These are phyloP conservation scores for Philypnodon macrostomus DNA, from an alignment of 2,797 vertebrate genomes.

Conservation along the genomic window DNA sequence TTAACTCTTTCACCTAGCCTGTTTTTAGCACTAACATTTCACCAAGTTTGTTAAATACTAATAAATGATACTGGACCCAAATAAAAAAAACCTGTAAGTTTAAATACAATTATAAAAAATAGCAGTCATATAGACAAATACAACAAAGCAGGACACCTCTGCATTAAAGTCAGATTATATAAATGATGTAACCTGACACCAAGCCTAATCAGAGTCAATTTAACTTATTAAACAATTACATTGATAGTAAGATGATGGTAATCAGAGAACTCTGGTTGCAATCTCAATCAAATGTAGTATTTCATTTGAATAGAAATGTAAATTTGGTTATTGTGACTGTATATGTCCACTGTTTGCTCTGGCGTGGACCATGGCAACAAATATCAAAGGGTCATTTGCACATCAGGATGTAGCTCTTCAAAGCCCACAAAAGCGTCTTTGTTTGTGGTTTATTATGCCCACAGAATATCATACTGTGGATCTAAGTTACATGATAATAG, in stretches of 20 bases:
- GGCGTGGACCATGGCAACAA: constrained; percentile 25
- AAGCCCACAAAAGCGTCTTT: constrained; percentile 66
- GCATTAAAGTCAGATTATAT: no score
- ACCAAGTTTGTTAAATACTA: no score
- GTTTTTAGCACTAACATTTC: no score
- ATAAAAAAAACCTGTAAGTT: no score
- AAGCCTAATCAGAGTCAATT: background rate
- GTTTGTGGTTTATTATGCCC: constrained; percentile 19
- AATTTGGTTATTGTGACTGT: constrained; percentile 40
- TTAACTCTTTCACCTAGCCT: background rate
- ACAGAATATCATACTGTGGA: constrained; percentile 22
- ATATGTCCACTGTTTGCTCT: constrained; percentile 27
- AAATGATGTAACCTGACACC: background rate
- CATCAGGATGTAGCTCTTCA: constrained; percentile 67
- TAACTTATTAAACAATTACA: constrained; percentile 1
- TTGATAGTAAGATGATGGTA: constrained; percentile 8
- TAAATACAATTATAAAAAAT: no score
- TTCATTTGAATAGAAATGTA: constrained; percentile 39
- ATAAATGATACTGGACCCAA: no score
- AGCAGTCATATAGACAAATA: no score
- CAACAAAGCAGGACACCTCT: no score
- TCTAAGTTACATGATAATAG: constrained; percentile 36
- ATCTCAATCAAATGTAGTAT: constrained; percentile 29
- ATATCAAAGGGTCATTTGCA: constrained; percentile 74
- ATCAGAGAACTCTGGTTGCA: constrained; percentile 3